Conservation (phyloP, 2,888 invertebrate species). For the Limnephilus auricula region DNA sequence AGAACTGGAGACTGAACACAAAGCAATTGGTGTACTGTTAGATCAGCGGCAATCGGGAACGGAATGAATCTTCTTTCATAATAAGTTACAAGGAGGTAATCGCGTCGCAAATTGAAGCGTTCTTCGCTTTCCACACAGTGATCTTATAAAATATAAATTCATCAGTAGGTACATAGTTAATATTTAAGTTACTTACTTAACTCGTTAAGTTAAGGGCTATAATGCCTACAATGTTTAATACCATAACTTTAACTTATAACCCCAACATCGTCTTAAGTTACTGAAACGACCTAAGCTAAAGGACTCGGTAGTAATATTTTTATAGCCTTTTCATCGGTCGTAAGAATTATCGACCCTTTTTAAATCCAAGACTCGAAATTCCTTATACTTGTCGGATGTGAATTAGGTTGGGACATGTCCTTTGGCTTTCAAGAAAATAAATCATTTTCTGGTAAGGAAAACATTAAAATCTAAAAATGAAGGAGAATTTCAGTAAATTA, state of each 20-base stretch:
- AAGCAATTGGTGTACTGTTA: too few relatives aligned
- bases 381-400: background rate
- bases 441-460: background rate
- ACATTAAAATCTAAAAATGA: too few relatives aligned
- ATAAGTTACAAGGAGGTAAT: too few relatives aligned
- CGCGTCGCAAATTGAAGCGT: too few relatives aligned
- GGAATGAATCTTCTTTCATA: too few relatives aligned
- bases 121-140: too few relatives aligned
- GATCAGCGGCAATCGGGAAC: too few relatives aligned
- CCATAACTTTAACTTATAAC: background rate
- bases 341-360: slow-evolving; percentile 32
- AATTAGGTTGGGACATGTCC: background rate
- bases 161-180: background rate
- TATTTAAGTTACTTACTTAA: background rate
- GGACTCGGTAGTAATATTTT: slow-evolving; percentile 26
- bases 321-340: slow-evolving; percentile 18
- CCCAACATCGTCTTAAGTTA: background rate
- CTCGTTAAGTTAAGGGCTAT: background rate
- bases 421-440: background rate
- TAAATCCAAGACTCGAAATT: background rate
- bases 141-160: background rate
- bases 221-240: background rate
- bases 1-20: too few relatives aligned
- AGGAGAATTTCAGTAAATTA: too few relatives aligned
- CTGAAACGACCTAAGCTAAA: background rate